These are phyloP conservation scores for Tauraco erythrolophus DNA, from an alignment of 2,113 vertebrate species.

Conservation along the genomic window DNA sequence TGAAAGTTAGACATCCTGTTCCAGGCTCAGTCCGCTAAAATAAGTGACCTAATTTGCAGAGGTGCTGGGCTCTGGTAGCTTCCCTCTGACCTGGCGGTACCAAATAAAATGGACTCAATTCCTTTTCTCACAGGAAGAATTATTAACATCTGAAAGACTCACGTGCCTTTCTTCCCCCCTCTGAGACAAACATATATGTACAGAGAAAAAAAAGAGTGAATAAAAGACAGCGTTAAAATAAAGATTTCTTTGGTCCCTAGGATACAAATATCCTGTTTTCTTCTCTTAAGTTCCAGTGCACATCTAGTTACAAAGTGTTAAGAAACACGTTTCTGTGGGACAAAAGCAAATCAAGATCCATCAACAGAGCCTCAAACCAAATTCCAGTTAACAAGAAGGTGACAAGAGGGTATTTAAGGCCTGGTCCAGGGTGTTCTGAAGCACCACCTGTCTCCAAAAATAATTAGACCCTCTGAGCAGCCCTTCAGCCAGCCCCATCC, in stretches of 20 bases:
- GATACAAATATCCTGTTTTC: not conserved
- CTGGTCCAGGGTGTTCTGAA: not conserved
- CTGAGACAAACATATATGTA: not conserved
- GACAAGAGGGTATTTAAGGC: not conserved
- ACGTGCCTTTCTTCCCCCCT: not conserved
- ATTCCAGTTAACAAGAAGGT: not conserved
- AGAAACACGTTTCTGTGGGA: not conserved
- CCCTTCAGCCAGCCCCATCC: not conserved
- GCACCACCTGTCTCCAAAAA: not conserved
- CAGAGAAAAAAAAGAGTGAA: not conserved
- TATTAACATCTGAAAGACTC: constrained; percentile 9
- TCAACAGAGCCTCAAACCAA: not conserved
- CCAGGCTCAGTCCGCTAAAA: constrained; percentile 43
- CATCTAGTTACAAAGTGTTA: not conserved
- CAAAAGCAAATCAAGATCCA: not conserved
- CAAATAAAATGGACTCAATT: constrained; percentile 7
- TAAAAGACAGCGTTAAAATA: not conserved
- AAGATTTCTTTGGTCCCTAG: not conserved
- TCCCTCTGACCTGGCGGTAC: not conserved
- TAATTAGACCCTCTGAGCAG: not conserved
- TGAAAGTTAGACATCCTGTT: constrained; percentile 61
- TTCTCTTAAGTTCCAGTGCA: not conserved
- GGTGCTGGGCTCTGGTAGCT: not conserved
- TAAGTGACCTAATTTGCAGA: constrained; percentile 54
- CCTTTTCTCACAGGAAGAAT: not conserved